phyloP scores from a whole-genome alignment of 2,797 vertebrate species.

The Phataginus tricuspis region DNA sequence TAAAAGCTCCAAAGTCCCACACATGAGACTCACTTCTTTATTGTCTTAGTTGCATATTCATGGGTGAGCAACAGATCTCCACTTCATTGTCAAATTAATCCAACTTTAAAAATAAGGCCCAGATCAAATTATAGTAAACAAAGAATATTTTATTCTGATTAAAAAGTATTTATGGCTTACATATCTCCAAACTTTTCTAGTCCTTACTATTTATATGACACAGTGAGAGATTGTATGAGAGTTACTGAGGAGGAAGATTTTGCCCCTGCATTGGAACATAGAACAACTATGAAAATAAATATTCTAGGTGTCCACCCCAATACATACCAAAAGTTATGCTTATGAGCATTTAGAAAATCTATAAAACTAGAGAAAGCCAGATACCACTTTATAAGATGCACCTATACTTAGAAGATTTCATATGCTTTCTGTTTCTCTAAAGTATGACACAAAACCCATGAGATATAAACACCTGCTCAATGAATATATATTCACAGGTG shows the following conservation, averaged over 20 bases:
- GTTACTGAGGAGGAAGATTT: not conserved
- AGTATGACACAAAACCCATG: not conserved
- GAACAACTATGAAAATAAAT: not conserved
- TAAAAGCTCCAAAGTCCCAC: not conserved
- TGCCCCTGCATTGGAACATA: not conserved
- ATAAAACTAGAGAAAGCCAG: not conserved
- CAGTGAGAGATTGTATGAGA: not conserved
- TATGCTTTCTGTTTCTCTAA: not conserved
- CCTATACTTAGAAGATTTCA: not conserved
- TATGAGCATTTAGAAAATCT: not conserved
- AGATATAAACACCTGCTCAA: not conserved
- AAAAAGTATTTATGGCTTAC: not conserved
- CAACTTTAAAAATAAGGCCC: slow-evolving; percentile 17
- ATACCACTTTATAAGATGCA: not conserved
- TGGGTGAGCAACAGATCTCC: not conserved
- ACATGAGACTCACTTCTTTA: not conserved
- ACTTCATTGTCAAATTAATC: not conserved
- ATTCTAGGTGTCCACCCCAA: not conserved
- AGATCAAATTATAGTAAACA: not conserved
- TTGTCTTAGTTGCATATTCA: not conserved
- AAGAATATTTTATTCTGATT: not conserved
- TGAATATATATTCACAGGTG: not conserved
- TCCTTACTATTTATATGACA: not conserved
- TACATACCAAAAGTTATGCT: not conserved
- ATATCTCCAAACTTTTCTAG: not conserved